Evolutionary conservation across 2,888 invertebrate genomes (phyloP).

Genomic region (Gastrophysa polygoni): DNA sequence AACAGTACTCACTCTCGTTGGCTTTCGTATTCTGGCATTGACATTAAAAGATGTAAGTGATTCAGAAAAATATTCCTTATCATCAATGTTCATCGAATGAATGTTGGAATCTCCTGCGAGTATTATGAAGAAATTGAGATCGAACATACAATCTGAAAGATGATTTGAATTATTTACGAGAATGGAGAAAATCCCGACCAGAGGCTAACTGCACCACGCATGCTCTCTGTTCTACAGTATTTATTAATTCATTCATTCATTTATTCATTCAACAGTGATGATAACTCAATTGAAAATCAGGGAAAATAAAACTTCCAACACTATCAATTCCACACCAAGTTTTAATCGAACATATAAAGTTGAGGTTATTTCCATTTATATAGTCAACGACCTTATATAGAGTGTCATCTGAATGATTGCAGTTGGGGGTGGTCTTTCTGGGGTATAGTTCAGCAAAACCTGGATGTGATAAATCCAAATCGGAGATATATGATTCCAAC

Average conservation of each 20-base stretch:
- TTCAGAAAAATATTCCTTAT: not conserved
- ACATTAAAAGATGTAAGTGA: not conserved
- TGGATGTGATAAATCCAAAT: too few species aligned
- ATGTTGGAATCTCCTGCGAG: not conserved
- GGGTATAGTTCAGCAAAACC: too few species aligned
- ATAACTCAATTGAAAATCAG: conserved; percentile 2
- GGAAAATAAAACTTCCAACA: not conserved
- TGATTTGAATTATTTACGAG: not conserved
- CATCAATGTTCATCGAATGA: not conserved
- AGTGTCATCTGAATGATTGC: too few species aligned
- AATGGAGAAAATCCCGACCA: not conserved
- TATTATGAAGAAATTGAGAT: not conserved
- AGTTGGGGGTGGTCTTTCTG: too few species aligned
- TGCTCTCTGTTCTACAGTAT: conserved; percentile 3
- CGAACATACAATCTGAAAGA: not conserved
- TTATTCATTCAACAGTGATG: too few species aligned
- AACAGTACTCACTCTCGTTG: not conserved
- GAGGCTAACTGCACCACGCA: not conserved
- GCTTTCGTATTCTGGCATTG: not conserved
- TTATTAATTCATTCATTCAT: too few species aligned
- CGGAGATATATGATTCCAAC: too few species aligned
- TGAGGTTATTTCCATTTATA: too few species aligned
- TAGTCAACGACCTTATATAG: too few species aligned
- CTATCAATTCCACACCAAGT: conserved; percentile 1
- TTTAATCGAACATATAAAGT: conserved; percentile 3